These are phyloP conservation scores for Nesidiocoris tenuis DNA, from an alignment of 2,888 invertebrate genomes.

Conservation along the genomic window DNA sequence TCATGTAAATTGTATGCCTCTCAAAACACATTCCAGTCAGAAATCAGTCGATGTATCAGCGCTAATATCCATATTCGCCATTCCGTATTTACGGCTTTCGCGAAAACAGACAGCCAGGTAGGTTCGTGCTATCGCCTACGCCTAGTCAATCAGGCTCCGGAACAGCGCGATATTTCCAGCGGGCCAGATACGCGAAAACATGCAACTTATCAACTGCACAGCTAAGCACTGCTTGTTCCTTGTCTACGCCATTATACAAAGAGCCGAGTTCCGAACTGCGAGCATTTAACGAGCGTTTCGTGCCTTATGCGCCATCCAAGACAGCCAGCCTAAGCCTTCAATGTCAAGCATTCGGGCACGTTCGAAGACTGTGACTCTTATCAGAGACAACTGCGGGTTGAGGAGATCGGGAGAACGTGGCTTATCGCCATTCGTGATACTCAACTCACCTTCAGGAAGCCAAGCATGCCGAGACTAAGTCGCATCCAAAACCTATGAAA, in stretches of 20 bases:
- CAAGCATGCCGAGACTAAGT: not conserved
- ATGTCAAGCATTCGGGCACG: slow-evolving; percentile 35
- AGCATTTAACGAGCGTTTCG: slow-evolving; percentile 17
- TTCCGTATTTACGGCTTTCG: too few relatives aligned
- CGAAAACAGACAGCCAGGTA: not conserved
- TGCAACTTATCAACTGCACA: not conserved
- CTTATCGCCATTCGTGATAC: slow-evolving; percentile 26
- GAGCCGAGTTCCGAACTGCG: not conserved
- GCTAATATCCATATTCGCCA: too few relatives aligned
- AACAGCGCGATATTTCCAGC: not conserved
- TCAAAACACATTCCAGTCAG: too few relatives aligned
- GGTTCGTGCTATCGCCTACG: not conserved
- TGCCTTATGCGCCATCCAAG: slow-evolving; percentile 25
- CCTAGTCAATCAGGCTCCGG: not conserved
- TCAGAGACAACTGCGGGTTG: slow-evolving; percentile 4
- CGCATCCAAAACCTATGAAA: not conserved
- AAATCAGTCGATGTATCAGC: too few relatives aligned
- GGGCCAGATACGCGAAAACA: not conserved
- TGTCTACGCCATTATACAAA: slow-evolving; percentile 11
- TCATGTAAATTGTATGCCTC: too few relatives aligned
- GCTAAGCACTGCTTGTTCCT: not conserved
- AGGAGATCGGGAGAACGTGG: slow-evolving; percentile 17
- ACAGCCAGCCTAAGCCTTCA: slow-evolving; percentile 21
- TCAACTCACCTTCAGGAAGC: slow-evolving; percentile 2
- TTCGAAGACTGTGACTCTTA: slow-evolving; percentile 10